Conservation (phyloP, 2,797 vertebrate species). For the Rhinogobio ventralis region DNA sequence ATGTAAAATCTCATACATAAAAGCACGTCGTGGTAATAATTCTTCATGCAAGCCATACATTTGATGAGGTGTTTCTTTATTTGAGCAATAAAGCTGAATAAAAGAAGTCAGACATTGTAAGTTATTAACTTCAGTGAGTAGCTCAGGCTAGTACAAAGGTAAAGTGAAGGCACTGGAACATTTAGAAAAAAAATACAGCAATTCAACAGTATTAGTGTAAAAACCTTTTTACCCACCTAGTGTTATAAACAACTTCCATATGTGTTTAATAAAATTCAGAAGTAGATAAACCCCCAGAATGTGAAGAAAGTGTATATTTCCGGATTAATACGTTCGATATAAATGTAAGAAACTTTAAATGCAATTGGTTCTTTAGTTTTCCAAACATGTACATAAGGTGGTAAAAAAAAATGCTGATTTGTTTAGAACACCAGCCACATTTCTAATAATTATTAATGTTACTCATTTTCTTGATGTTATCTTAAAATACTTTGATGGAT, state of each 20-base stretch:
- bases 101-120: not conserved
- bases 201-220: slow-evolving; percentile 7
- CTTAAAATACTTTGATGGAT: slow-evolving; percentile 16
- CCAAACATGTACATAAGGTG: not conserved
- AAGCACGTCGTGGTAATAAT: not conserved
- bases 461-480: not conserved
- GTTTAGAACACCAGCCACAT: not conserved
- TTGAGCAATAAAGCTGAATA: not conserved
- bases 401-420: not conserved
- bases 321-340: not conserved
- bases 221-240: too few species aligned
- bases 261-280: not conserved
- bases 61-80: not conserved
- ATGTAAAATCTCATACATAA: not conserved
- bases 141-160: not conserved
- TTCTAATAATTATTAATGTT: not conserved
- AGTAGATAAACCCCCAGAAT: not conserved
- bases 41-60: not conserved
- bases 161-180: slow-evolving; percentile 14
- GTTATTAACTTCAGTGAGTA: not conserved
- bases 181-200: not conserved
- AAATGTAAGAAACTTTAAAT: not conserved
- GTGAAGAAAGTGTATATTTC: not conserved
- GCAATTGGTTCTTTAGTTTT: not conserved
- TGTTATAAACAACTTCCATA: too few species aligned